A percentile compares a stretch with the other conserved stretches of the same genome.
Evolutionary conservation across 2,113 vertebrate species (phyloP).

Genomic region (Takifugu bimaculatus): DNA sequence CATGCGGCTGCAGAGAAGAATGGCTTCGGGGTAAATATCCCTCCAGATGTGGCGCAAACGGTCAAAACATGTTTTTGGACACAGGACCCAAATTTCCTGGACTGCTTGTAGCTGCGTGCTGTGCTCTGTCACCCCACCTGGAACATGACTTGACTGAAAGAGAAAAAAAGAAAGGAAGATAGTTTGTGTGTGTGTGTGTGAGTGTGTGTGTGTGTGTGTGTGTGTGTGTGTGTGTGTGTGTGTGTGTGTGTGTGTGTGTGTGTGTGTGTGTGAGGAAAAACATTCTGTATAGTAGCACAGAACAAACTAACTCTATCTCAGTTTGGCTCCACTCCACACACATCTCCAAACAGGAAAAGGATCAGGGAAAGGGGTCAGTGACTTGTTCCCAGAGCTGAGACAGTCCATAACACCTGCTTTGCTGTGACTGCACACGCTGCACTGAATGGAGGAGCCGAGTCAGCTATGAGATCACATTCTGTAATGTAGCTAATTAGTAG

Average conservation of each 20-base stretch:
- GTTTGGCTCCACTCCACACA: constrained; percentile 34
- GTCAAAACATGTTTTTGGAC: constrained; percentile 82
- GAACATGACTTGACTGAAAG: constrained; percentile 52
- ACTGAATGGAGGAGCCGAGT: constrained; percentile 23
- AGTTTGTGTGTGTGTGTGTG: not conserved
- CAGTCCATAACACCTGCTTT: constrained; percentile 66
- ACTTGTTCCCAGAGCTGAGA: constrained; percentile 66
- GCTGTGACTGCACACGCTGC: constrained; percentile 26
- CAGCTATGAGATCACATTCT: constrained; percentile 21
- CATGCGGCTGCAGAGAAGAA: constrained; percentile 63
- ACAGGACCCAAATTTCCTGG: constrained; percentile 73
- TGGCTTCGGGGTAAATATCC: constrained; percentile 70
- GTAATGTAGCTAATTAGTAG: constrained; percentile 26
- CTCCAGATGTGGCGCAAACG: constrained; percentile 73
- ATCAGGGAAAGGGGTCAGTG: constrained; percentile 67
- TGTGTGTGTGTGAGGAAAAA: constrained; percentile 58
- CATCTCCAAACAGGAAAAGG: constrained; percentile 73
- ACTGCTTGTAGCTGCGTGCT: constrained; percentile 50
- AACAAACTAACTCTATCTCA: constrained; percentile 52
- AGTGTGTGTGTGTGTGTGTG: not conserved
- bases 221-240: not conserved
- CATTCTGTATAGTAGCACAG: constrained; percentile 54
- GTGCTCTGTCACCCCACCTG: constrained; percentile 67
- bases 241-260: constrained; percentile 1
- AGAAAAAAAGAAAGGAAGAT: constrained; percentile 27